phyloP scores from a whole-genome alignment of 2,888 invertebrate genomes.

The Chaetoderma sp. region DNA sequence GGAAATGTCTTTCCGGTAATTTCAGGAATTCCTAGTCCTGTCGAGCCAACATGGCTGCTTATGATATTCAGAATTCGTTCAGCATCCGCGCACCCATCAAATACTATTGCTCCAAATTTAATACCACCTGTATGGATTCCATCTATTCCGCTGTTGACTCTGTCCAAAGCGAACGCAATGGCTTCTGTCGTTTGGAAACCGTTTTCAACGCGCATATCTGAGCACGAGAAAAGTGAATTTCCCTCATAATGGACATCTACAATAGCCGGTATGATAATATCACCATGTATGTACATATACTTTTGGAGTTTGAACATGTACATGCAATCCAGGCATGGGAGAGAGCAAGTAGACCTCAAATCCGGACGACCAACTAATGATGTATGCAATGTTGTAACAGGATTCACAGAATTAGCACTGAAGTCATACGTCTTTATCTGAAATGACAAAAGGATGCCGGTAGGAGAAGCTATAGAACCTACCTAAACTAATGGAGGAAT shows the following conservation, averaged over 20 bases:
- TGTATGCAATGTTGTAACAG: too few relatives aligned
- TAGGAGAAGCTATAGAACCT: too few relatives aligned
- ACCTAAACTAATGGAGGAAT: too few relatives aligned
- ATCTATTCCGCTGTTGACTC: conserved; percentile 46
- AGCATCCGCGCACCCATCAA: conserved; percentile 58
- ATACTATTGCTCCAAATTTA: conserved; percentile 54
- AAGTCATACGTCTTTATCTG: too few relatives aligned
- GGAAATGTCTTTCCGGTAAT: conserved; percentile 32
- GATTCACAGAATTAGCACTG: too few relatives aligned
- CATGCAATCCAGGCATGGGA: conserved; percentile 55
- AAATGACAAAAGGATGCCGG: too few relatives aligned
- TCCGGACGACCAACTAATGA: too few relatives aligned
- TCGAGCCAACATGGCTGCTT: conserved; percentile 37
- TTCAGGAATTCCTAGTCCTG: neutral
- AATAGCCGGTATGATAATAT: conserved; percentile 56
- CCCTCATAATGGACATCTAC: conserved; percentile 59
- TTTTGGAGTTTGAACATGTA: conserved; percentile 53
- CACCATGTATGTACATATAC: conserved; percentile 53
- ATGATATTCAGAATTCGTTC: conserved; percentile 49
- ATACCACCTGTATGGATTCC: conserved; percentile 44
- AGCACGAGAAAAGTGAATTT: conserved; percentile 50
- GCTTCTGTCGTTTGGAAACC: conserved; percentile 61
- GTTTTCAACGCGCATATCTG: conserved; percentile 41
- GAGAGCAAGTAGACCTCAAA: conserved; percentile 37
- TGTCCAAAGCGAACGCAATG: conserved; percentile 54